phyloP scores from a whole-genome alignment of 2,797 vertebrate species.

The Siniperca undulata region DNA sequence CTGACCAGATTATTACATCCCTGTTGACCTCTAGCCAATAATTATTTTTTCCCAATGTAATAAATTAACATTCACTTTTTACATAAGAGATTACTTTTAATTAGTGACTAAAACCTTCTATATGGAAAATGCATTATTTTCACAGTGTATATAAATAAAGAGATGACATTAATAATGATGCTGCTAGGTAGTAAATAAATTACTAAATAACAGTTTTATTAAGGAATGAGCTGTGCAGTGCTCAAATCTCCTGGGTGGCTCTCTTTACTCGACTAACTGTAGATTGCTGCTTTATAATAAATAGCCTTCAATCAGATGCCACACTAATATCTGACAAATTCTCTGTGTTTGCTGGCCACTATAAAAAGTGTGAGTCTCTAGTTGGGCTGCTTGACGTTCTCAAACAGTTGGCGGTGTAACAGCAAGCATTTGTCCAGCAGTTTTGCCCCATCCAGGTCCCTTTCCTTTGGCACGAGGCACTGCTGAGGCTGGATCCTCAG shows the following conservation, averaged over 20 bases:
- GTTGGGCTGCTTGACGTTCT: constrained; percentile 33
- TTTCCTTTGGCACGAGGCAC: constrained; percentile 76
- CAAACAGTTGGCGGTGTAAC: constrained; percentile 46
- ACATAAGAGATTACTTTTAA: constrained; percentile 33
- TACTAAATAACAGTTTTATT: constrained; percentile 28
- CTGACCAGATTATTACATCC: constrained; percentile 43
- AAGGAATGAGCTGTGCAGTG: constrained; percentile 20
- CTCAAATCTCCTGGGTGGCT: constrained; percentile 29
- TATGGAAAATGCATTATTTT: constrained; percentile 20
- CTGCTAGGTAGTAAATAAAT: constrained; percentile 23
- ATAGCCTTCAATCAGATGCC: constrained; percentile 25
- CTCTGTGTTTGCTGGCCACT: constrained; percentile 22
- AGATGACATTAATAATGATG: constrained; percentile 16
- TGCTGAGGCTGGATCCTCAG: constrained; percentile 36
- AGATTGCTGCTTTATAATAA: constrained; percentile 34
- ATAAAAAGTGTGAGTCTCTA: constrained; percentile 17
- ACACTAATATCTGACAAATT: constrained; percentile 33
- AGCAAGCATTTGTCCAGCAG: constrained; percentile 46
- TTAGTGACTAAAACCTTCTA: constrained; percentile 2
- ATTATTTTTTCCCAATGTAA: constrained; percentile 29
- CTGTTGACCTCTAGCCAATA: constrained; percentile 46
- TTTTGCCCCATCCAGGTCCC: constrained; percentile 25
- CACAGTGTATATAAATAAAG: constrained; percentile 24
- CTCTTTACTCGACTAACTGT: constrained; percentile 24
- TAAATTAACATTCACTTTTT: constrained; percentile 46